Conservation (phyloP, 2,113 vertebrate genomes). For the Gorsachius goisagi region DNA sequence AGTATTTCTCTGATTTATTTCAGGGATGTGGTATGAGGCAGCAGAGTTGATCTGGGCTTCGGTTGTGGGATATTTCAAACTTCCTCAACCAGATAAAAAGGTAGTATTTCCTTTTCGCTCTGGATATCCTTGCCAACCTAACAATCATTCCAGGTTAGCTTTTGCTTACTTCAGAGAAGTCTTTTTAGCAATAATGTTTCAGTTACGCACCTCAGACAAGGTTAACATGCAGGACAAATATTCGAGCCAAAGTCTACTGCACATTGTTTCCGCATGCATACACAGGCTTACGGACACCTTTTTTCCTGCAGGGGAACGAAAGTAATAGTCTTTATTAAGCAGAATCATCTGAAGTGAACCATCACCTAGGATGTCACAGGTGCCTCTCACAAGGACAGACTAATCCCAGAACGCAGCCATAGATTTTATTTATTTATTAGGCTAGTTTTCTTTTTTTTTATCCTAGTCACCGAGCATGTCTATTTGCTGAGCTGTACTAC, state of each 20-base stretch:
- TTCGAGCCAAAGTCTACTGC: not conserved
- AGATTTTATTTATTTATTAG: not conserved
- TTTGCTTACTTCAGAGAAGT: not conserved
- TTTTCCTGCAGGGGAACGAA: not conserved
- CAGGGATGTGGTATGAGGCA: slow-evolving; percentile 93
- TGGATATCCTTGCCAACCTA: not conserved
- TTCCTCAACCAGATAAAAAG: slow-evolving; percentile 94
- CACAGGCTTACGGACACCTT: not conserved
- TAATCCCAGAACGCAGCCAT: not conserved
- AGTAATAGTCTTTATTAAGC: not conserved
- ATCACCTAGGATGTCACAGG: not conserved
- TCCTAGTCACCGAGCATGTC: not conserved
- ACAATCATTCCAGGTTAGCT: not conserved
- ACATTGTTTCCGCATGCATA: not conserved
- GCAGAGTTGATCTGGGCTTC: slow-evolving; percentile 91
- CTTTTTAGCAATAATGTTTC: not conserved
- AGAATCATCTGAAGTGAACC: not conserved
- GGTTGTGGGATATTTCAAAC: slow-evolving; percentile 83
- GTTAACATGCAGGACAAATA: not conserved
- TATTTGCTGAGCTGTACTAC: not conserved
- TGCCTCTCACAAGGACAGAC: not conserved
- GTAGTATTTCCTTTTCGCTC: slow-evolving; percentile 22
- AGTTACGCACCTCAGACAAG: not conserved
- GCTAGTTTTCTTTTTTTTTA: not conserved
- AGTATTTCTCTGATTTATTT: not conserved